Percentiles rank a stretch among this genome's conserved stretches.
phyloP scores from a whole-genome alignment of 1,140 invertebrate species.

The Euura lappo region DNA sequence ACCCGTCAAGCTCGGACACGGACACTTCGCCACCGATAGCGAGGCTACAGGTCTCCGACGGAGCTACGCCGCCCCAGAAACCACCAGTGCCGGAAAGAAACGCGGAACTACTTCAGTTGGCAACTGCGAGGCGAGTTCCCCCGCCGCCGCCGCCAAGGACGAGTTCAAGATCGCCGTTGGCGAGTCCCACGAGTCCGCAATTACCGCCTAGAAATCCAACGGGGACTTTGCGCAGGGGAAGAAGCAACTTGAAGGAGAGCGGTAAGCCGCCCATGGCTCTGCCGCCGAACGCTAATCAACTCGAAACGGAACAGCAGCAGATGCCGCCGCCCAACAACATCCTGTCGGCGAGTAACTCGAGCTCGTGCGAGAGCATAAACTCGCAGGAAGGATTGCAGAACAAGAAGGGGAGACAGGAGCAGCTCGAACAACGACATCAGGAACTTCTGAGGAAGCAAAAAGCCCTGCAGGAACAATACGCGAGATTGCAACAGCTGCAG shows the following conservation, averaged over 20 bases:
- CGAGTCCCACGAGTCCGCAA: slow-evolving; percentile 76
- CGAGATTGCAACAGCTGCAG: slow-evolving; percentile 83
- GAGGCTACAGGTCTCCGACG: slow-evolving; percentile 51
- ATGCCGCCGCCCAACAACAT: slow-evolving; percentile 35
- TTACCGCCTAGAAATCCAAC: slow-evolving; percentile 62
- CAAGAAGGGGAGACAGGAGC: slow-evolving; percentile 71
- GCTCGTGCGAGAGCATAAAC: slow-evolving; percentile 79
- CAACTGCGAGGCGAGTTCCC: slow-evolving; percentile 75
- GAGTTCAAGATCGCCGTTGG: slow-evolving; percentile 79
- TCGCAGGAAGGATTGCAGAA: slow-evolving; percentile 69
- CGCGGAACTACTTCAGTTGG: slow-evolving; percentile 69
- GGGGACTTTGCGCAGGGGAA: slow-evolving; percentile 33
- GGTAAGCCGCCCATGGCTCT: slow-evolving; percentile 50
- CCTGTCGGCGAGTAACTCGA: slow-evolving; percentile 66
- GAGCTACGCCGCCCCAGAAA: slow-evolving; percentile 58
- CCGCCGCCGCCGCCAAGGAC: slow-evolving; percentile 86
- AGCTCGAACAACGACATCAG: slow-evolving; percentile 83
- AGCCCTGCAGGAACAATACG: slow-evolving; percentile 87
- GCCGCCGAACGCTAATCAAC: slow-evolving; percentile 62
- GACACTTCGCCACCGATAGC: slow-evolving; percentile 72
- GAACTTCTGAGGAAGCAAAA: slow-evolving; percentile 86
- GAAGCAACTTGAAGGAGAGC: slow-evolving; percentile 30
- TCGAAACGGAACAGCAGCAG: slow-evolving; percentile 33
- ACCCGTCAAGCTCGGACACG: slow-evolving; percentile 76
- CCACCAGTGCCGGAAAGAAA: slow-evolving; percentile 81